Evolutionary conservation across 2,797 vertebrate species (phyloP).

Genomic region (Parotocinclus haroldoi): DNA sequence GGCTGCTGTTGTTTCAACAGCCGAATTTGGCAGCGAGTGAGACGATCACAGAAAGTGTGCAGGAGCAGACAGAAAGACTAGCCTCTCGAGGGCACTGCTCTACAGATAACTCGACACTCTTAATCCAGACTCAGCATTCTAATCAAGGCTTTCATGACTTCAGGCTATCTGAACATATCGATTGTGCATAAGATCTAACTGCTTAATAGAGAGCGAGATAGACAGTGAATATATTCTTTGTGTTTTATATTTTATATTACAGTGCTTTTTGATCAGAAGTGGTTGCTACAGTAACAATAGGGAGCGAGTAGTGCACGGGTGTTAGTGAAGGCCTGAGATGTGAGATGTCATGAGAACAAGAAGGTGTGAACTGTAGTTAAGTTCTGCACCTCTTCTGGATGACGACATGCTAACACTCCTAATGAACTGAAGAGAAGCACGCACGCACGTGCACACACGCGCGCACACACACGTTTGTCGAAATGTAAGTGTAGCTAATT

Average conservation of each 20-base stretch:
- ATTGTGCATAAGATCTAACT: neutral
- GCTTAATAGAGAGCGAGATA: neutral
- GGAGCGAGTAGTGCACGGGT: conserved; percentile 22
- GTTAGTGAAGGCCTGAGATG: conserved; percentile 9
- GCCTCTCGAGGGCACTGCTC: neutral
- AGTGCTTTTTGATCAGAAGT: conserved; percentile 42
- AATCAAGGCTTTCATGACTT: conserved; percentile 15
- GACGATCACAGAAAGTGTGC: neutral
- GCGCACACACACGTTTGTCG: neutral
- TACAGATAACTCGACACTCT: conserved; percentile 13
- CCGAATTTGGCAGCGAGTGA: conserved; percentile 5
- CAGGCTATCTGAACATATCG: conserved; percentile 11
- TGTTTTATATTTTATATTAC: conserved; percentile 28
- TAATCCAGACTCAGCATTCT: conserved; percentile 11
- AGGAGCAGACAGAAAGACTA: conserved; percentile 4
- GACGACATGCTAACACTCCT: conserved; percentile 22
- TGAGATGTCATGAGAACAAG: conserved; percentile 22
- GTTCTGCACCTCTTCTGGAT: conserved; percentile 22
- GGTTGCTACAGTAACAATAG: conserved; percentile 27
- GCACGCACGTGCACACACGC: neutral
- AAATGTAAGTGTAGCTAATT: too few species aligned
- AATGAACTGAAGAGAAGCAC: neutral
- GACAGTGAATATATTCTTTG: conserved; percentile 4
- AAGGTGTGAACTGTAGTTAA: conserved; percentile 16
- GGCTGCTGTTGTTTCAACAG: conserved; percentile 12